Evolutionary conservation across 2,888 invertebrate genomes (phyloP), one percentile per base, ranked within the genome.

Genomic region (Orthosia gothica): DNA sequence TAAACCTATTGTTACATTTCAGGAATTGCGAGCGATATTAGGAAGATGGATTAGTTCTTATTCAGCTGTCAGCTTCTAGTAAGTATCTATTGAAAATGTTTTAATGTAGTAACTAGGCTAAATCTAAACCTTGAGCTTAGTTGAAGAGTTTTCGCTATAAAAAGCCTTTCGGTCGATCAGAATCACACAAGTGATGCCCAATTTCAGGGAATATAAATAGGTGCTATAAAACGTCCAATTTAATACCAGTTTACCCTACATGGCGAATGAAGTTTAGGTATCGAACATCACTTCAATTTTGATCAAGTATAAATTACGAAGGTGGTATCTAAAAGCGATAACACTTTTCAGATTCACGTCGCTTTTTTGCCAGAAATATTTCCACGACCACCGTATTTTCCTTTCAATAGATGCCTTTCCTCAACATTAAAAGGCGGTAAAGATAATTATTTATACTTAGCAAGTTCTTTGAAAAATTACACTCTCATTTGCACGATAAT

Each of bases 261-360:
- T 47, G 47, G 69, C 16, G 40, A 55, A 54, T 76, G 23, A 63
- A 69, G 65, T 80, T 66, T 50, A 52, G 20, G 23, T 47, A 65
- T 32, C 23, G 47, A 82, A 70, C 47, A 65, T 61, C 32, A 72
- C 73, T 78, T 78, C 52, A 74, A 79, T 82, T 66, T 71, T 62
- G 58, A 84, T 73, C 40, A 59, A 64, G 72, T 76, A 54, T 80
- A 67, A 76, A 84, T 84, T 73, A 72, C 69, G 40, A 67, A 84
- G 76, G 80, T 80, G 54, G 69, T 70, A 80, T 76, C 69, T 73
- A 58, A 76, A 74, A 67, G 66, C 26, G 54, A 72, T 70, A 73
- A 70, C 49, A 63, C n/a, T 72, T 64, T 76, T 72, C 58, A 69
- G 59, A 63, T 68, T 70, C 54, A 57, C 58, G 57, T n/a, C 61